These are phyloP conservation scores for Mechanitis mazaeus DNA, from an alignment of 2,888 invertebrate genomes.

Conservation along the genomic window DNA sequence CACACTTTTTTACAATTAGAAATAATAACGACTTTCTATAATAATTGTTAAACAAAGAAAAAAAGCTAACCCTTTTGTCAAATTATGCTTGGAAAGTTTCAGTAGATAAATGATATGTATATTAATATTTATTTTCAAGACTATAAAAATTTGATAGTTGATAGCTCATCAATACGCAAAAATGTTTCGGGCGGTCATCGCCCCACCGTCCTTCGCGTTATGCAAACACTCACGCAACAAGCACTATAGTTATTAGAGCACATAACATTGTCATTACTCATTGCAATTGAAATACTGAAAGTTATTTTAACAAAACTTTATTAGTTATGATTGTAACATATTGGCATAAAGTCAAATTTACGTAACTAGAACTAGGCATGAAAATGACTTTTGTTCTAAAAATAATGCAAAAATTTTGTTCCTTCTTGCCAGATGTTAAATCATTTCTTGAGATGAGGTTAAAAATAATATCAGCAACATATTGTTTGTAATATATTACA, in stretches of 20 bases:
- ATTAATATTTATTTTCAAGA: no score
- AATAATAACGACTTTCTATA: no score
- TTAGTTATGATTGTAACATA: background rate
- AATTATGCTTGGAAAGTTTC: no score
- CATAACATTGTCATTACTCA: conserved; percentile 29
- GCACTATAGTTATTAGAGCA: conserved; percentile 34
- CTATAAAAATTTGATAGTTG: conserved; percentile 24
- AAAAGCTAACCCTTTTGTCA: no score
- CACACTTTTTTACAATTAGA: no score
- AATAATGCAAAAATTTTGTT: background rate
- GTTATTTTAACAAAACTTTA: background rate
- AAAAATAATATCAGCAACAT: no score
- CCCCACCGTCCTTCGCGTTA: conserved; percentile 44
- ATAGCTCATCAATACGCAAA: conserved; percentile 34
- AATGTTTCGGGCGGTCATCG: conserved; percentile 42
- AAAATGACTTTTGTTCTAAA: background rate
- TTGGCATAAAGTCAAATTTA: background rate
- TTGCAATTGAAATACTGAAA: conserved; percentile 5
- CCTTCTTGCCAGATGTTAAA: background rate
- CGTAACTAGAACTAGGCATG: background rate
- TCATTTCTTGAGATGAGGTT: background rate
- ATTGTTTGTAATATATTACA: no score
- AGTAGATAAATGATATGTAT: no score
- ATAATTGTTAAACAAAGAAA: no score
- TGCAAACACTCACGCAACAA: conserved; percentile 36